phyloP scores from a whole-genome alignment of 2,797 vertebrate genomes.

The Myotis vivesi region DNA sequence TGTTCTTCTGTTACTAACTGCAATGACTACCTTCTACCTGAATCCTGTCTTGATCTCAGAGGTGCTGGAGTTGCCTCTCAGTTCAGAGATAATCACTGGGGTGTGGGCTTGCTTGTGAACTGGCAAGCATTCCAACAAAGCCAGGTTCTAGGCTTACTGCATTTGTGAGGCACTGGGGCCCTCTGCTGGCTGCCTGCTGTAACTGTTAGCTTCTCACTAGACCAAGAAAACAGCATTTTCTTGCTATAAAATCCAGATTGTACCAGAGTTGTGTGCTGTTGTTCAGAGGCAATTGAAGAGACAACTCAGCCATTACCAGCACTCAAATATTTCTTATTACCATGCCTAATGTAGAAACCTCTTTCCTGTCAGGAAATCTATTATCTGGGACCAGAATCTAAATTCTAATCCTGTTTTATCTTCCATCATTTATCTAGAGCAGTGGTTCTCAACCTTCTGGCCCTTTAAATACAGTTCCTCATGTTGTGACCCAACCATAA shows the following conservation, averaged over 20 bases:
- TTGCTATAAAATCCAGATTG: not conserved
- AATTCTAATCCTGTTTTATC: not conserved
- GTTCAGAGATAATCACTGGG: not conserved
- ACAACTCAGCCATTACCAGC: not conserved
- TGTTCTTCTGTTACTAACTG: not conserved
- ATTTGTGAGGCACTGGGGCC: conserved; percentile 76
- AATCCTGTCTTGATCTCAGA: not conserved
- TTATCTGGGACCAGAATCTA: not conserved
- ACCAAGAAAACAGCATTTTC: not conserved
- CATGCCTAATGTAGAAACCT: not conserved
- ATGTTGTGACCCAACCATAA: too few species aligned
- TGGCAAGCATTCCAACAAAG: not conserved
- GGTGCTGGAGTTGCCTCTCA: not conserved
- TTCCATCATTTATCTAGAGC: not conserved
- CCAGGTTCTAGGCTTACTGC: not conserved
- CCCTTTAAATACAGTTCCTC: too few species aligned
- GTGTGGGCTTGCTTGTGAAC: not conserved
- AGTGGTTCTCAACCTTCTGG: too few species aligned
- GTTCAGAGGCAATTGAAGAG: not conserved
- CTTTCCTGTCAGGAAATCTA: not conserved
- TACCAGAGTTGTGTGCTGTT: not conserved
- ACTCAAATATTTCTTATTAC: not conserved
- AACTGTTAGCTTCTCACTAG: not conserved
- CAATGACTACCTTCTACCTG: not conserved
- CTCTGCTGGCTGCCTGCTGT: conserved; percentile 74